Percentiles rank a stretch among this genome's conserved stretches.
Conservation (phyloP, 2,888 invertebrate species). For the Notodonta dromedarius region DNA sequence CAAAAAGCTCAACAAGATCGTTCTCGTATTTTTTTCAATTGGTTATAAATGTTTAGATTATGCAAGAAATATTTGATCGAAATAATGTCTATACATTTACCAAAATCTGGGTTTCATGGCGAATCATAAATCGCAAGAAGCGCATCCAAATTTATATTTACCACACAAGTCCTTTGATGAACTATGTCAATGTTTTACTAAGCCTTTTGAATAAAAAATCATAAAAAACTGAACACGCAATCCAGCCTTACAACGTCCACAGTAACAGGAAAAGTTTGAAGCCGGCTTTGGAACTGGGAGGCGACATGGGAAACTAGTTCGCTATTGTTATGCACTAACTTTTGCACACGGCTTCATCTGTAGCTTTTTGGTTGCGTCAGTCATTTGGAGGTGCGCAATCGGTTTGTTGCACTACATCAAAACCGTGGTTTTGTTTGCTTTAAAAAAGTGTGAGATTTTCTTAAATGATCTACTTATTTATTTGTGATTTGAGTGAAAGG, state of each 20-base stretch:
- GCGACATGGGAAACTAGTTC: constrained; percentile 20
- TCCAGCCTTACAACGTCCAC: constrained; percentile 12
- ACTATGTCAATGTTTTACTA: neutral
- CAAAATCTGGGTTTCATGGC: too few species aligned
- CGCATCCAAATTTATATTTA: too few species aligned
- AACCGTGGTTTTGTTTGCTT: neutral
- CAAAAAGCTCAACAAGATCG: neutral
- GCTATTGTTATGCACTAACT: constrained; percentile 31
- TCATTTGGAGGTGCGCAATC: neutral
- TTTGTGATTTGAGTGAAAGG: too few species aligned
- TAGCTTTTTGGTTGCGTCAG: constrained; percentile 6
- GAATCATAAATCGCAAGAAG: too few species aligned
- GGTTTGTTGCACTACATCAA: neutral
- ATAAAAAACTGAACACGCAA: constrained; percentile 10
- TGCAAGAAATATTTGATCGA: too few species aligned
- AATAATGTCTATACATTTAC: too few species aligned
- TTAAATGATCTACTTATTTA: too few species aligned
- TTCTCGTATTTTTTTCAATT: too few species aligned
- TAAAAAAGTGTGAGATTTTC: too few species aligned
- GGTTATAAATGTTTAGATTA: too few species aligned
- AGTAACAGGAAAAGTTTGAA: constrained; percentile 34
- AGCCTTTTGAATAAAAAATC: constrained; percentile 3
- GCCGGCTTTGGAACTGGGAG: constrained; percentile 17
- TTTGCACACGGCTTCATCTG: neutral
- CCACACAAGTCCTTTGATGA: neutral